Conservation (phyloP, 2,113 vertebrate species). For the Mystacornis crossleyi region DNA sequence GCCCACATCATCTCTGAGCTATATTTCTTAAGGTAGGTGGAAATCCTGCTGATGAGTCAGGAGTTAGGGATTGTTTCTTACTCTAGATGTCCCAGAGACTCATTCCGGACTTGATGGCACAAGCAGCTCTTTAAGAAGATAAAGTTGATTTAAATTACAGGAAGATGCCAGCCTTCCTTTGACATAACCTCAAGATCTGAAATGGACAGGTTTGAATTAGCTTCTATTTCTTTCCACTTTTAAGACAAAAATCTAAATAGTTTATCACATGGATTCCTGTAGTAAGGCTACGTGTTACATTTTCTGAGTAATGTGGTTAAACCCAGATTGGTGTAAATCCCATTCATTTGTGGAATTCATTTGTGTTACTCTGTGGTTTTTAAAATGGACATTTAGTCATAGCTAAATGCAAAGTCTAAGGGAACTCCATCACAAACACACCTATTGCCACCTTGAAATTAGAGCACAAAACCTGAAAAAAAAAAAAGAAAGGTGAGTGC, state of each 20-base stretch:
- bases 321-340: background rate
- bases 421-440: background rate
- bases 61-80: background rate
- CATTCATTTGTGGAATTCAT: background rate
- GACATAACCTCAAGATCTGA: background rate
- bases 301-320: background rate
- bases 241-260: background rate
- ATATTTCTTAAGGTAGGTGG: background rate
- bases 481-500: background rate
- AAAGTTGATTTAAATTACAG: background rate
- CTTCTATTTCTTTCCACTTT: background rate
- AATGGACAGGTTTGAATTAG: background rate
- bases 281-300: background rate
- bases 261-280: background rate
- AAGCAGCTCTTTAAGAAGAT: background rate
- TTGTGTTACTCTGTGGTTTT: background rate
- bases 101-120: background rate
- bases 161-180: background rate
- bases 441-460: background rate
- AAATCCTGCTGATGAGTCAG: background rate
- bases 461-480: background rate
- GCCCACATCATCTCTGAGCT: background rate
- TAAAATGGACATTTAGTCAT: background rate
- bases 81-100: background rate
- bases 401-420: background rate